These are phyloP conservation scores for Rhorus exstirpatorius DNA, from an alignment of 2,888 invertebrate species.

Conservation along the genomic window DNA sequence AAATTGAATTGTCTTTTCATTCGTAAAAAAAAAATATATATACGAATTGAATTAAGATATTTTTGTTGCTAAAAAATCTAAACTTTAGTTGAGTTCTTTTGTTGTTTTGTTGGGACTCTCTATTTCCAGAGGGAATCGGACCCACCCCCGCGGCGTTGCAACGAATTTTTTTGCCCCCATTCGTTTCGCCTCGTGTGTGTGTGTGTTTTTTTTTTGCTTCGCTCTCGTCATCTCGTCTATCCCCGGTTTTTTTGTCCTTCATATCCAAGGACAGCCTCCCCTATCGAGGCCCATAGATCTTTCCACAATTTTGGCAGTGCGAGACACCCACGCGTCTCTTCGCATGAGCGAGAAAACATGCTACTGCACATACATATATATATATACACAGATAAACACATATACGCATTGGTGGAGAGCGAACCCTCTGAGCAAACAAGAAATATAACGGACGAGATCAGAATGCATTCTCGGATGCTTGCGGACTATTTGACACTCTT, in stretches of 20 bases:
- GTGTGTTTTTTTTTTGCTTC: slow-evolving; percentile 45
- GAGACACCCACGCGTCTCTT: slow-evolving; percentile 59
- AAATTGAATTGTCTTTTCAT: background rate
- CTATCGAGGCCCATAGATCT: slow-evolving; percentile 63
- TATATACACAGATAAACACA: slow-evolving; percentile 4
- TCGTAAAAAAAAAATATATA: background rate
- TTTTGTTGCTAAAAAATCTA: background rate
- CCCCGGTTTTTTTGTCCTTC: slow-evolving; percentile 55
- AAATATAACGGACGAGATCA: slow-evolving; percentile 61
- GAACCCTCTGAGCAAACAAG: slow-evolving; percentile 63
- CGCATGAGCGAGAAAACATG: slow-evolving; percentile 39
- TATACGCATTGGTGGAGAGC: background rate
- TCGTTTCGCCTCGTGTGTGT: slow-evolving; percentile 57
- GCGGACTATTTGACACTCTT: slow-evolving; percentile 66
- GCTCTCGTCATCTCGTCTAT: slow-evolving; percentile 49
- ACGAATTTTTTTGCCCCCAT: slow-evolving; percentile 59
- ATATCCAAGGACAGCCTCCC: slow-evolving; percentile 60
- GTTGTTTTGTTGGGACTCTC: slow-evolving; percentile 23
- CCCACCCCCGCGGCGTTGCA: slow-evolving; percentile 60
- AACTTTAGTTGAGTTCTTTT: background rate
- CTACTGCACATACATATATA: background rate
- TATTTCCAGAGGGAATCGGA: slow-evolving; percentile 45
- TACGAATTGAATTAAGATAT: background rate
- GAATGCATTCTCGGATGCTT: slow-evolving; percentile 61
- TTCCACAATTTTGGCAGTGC: slow-evolving; percentile 67